These are phyloP conservation scores for Drosophila limbata DNA, from an alignment of 2,888 invertebrate genomes.

Conservation along the genomic window DNA sequence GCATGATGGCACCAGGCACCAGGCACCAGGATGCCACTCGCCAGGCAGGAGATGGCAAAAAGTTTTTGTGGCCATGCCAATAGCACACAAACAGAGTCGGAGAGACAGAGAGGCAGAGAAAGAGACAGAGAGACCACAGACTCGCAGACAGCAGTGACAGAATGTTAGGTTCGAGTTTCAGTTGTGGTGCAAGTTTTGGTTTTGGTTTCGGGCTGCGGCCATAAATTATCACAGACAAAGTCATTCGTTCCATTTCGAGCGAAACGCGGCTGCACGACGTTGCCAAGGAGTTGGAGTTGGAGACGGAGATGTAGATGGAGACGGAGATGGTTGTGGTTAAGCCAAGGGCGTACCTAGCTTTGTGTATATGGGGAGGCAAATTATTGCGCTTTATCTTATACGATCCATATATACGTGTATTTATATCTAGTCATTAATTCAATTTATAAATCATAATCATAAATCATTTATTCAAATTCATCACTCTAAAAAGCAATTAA, in stretches of 20 bases:
- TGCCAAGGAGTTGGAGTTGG: constrained; percentile 25
- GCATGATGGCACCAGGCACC: constrained; percentile 38
- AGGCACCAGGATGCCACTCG: constrained; percentile 28
- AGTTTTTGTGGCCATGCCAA: constrained; percentile 39
- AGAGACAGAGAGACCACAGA: constrained; percentile 31
- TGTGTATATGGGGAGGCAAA: background rate
- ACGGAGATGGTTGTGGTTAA: constrained; percentile 4
- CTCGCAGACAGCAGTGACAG: constrained; percentile 59
- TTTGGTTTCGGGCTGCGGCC: constrained; percentile 58
- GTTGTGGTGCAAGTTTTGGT: constrained; percentile 53
- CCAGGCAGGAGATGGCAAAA: constrained; percentile 52
- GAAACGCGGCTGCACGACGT: constrained; percentile 55
- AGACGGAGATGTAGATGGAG: background rate
- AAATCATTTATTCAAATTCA: no score
- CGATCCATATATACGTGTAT: background rate
- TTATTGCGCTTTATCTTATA: background rate
- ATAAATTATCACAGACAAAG: constrained; percentile 83
- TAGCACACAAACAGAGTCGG: constrained; percentile 14
- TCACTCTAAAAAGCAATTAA: no score
- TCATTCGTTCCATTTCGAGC: constrained; percentile 81
- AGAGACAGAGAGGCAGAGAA: constrained; percentile 11
- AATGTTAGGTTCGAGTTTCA: constrained; percentile 66
- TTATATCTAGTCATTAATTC: background rate
- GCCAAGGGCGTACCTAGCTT: background rate
- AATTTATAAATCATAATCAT: no score